Base-by-base conservation (phyloP, 2,797 vertebrate species). In the Myiotriccus ornatus region DNA sequence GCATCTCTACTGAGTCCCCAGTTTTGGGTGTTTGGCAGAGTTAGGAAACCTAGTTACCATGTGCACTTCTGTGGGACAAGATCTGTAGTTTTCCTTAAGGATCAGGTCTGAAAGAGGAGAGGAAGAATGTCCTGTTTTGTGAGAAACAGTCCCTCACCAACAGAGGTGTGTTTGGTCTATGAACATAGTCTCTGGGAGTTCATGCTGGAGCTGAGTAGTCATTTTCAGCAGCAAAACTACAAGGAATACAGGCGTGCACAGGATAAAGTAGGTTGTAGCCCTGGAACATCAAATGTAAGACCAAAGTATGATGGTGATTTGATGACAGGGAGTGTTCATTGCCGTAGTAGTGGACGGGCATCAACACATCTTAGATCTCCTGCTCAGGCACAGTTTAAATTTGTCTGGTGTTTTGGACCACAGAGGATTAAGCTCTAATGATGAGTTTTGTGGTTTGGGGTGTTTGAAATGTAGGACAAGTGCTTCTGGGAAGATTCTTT, bases 381-480 rank as follows among this genome's bases (percentile, higher is more conserved):
- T 63, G 52, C 49, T 87, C 49, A 71, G 69, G 41, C 60, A 89
- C 0, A 0, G n/a, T 87, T 87, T 84, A 89, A 92, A 90, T 43
- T 73, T 47, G 87, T 77, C 59, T 39, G 28, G 34, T 88, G 46
- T 68, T 95, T 65, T 68, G 55, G 62, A 71, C 65, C 65, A 78
- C 77, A 82, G 78, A 87, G 82, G 91, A 87, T 92, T 87, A 89
- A 2, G 8, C 22, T 80, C 57, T 87, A 89, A 70, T 84, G 25
- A 95, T 96, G 89, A 94, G 89, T 80, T 96, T 71, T 94, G 95
- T 89, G 84, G 82, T 92, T 92, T 95, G 89, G 60, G 75, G 75
- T 93, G 49, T 73, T 70, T 81, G 68, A 95, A 96, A 96, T 93
- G 69, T 96, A 93, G 92, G 90, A 84, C 93, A 94, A 95, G 64